Evolutionary conservation across 2,888 invertebrate species (phyloP).

Genomic region (Amblyjoppa proteus): DNA sequence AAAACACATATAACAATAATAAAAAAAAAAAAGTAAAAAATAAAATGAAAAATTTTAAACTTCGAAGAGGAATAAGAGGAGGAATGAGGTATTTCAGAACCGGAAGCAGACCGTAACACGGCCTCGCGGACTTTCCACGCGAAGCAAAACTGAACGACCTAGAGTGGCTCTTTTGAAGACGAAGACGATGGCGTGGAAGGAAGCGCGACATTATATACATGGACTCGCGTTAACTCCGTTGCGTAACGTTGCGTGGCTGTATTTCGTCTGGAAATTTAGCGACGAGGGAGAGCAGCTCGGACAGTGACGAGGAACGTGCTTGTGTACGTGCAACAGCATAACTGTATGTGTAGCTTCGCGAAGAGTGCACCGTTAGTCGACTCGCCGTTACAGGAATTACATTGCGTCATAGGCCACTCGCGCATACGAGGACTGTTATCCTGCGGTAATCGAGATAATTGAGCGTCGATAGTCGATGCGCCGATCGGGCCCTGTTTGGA

Average conservation of each 20-base stretch:
- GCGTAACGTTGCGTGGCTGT: conserved; percentile 17
- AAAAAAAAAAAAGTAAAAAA: too few species aligned
- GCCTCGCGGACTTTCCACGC: background rate
- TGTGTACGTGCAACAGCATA: background rate
- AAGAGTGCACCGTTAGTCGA: conserved; percentile 12
- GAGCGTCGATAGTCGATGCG: conserved; percentile 13
- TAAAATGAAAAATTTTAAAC: too few species aligned
- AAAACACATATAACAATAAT: background rate
- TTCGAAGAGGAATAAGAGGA: background rate
- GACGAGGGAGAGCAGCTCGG: conserved; percentile 24
- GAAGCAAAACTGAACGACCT: conserved; percentile 34
- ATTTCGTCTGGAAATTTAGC: conserved; percentile 13
- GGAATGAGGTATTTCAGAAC: background rate
- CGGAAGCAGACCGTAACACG: background rate
- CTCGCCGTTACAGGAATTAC: conserved; percentile 18
- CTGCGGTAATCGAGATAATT: conserved; percentile 20
- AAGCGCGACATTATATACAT: conserved; percentile 36
- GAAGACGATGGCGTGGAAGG: conserved; percentile 11
- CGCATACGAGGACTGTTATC: conserved; percentile 3
- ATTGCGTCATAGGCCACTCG: conserved; percentile 28
- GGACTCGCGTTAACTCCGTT: conserved; percentile 17
- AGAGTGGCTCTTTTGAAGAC: background rate
- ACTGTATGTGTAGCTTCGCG: conserved; percentile 10
- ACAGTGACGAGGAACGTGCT: background rate
- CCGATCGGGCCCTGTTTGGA: background rate